phyloP scores from a whole-genome alignment of 2,888 invertebrate species.

The Amphipoea lucens region DNA sequence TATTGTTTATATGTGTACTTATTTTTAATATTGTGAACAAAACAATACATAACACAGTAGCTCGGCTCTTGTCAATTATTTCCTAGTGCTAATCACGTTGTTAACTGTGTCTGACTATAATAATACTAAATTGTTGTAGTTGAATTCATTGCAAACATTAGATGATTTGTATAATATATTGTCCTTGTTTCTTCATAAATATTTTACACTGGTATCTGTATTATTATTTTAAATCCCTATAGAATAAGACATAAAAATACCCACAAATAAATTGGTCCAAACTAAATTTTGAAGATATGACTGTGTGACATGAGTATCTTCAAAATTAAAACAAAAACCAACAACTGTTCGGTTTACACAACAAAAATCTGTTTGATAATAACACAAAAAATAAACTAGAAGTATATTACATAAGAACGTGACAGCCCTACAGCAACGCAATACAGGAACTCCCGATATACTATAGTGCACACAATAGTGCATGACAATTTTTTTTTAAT shows the following conservation, averaged over 20 bases:
- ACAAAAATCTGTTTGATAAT: background rate
- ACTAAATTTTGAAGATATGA: background rate
- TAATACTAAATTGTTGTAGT: constrained; percentile 87
- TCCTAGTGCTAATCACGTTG: constrained; percentile 80
- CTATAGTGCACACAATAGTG: too few relatives aligned
- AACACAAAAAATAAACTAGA: background rate
- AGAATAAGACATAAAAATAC: background rate
- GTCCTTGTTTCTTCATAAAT: constrained; percentile 90
- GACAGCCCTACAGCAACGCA: background rate
- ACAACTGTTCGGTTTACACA: background rate
- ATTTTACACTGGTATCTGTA: constrained; percentile 83
- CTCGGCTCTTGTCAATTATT: constrained; percentile 84
- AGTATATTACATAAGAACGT: background rate
- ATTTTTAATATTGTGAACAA: constrained; percentile 66
- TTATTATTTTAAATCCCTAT: constrained; percentile 69
- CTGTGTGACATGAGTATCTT: background rate
- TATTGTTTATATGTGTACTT: constrained; percentile 66
- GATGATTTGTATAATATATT: constrained; percentile 88
- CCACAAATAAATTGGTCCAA: too few relatives aligned
- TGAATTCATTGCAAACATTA: constrained; percentile 86
- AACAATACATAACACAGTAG: constrained; percentile 68
- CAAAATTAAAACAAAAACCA: background rate
- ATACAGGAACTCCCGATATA: background rate
- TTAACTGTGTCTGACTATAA: constrained; percentile 78
- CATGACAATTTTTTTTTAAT: too few relatives aligned